Evolutionary conservation across 2,797 vertebrate genomes (phyloP).

Genomic region (Coendou prehensilis): DNA sequence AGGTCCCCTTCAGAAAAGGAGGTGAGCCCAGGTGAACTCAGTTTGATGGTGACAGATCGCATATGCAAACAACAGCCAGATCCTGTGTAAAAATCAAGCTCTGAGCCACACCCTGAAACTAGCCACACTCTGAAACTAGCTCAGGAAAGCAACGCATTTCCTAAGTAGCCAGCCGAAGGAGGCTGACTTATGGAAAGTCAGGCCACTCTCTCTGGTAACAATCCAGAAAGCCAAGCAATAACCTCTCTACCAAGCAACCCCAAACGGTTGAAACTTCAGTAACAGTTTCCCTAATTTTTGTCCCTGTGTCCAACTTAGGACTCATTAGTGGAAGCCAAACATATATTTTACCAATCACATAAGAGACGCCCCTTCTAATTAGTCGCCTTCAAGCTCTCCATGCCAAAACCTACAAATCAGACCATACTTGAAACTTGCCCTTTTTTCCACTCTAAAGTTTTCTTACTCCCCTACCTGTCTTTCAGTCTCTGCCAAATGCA

Average conservation of each 20-base stretch:
- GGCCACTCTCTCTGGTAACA: neutral
- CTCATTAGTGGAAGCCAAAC: neutral
- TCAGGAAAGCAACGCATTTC: neutral
- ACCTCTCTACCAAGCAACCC: neutral
- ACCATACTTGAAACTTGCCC: too few relatives aligned
- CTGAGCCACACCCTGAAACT: neutral
- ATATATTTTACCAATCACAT: fast-evolving
- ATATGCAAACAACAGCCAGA: neutral
- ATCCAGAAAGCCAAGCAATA: neutral
- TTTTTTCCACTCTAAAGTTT: neutral
- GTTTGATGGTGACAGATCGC: neutral
- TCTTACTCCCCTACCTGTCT: too few relatives aligned
- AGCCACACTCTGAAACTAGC: neutral
- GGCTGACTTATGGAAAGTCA: neutral
- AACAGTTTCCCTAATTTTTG: neutral
- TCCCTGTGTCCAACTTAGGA: neutral
- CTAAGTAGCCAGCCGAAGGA: neutral
- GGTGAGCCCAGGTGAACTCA: neutral
- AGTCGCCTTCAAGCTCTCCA: neutral
- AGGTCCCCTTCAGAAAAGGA: neutral
- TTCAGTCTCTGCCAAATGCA: neutral
- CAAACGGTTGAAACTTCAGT: neutral
- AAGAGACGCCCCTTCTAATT: neutral
- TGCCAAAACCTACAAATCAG: neutral
- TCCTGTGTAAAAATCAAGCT: neutral